A percentile compares a stretch with the other conserved stretches of the same genome.
Conservation (phyloP, 53 echinoderm and acorn worm species). For the Arbacia lixula region DNA sequence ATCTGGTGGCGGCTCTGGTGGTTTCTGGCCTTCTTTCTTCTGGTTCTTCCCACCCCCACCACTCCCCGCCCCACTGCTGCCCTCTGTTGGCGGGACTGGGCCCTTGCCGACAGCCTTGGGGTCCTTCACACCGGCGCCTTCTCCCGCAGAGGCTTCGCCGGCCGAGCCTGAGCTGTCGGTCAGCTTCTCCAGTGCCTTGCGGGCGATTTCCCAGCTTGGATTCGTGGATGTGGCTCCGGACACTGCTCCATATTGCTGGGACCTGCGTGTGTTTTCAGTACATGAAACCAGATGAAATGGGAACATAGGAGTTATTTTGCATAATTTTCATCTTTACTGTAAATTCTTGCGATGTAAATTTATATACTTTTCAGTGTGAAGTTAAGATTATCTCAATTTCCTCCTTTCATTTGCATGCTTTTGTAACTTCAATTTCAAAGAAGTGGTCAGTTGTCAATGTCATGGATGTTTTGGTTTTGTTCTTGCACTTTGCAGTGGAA, state of each 20-base stretch:
- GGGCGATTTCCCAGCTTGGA: conserved; percentile 86
- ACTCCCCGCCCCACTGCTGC: neutral
- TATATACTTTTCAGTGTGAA: too few species aligned
- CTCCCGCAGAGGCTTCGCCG: conserved; percentile 3
- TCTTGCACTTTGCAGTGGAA: too few species aligned
- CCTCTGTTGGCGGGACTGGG: neutral
- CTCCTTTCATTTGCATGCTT: too few species aligned
- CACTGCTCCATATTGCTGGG: conserved; percentile 45
- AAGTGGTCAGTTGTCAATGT: too few species aligned
- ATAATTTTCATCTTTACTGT: too few species aligned
- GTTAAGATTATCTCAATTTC: too few species aligned
- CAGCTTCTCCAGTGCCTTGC: conserved; percentile 76
- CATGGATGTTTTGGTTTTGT: too few species aligned
- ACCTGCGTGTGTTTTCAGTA: conserved; percentile 17
- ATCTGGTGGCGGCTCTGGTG: neutral
- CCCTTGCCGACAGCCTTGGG: neutral
- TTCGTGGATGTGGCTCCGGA: neutral
- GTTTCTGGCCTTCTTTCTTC: neutral
- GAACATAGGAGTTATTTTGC: neutral
- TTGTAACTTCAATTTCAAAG: too few species aligned
- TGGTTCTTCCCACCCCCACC: neutral
- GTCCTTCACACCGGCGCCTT: conserved; percentile 20
- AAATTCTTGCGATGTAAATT: too few species aligned
- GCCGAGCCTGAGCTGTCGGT: conserved; percentile 22
- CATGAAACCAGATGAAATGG: neutral